Conservation (phyloP, 2,888 invertebrate species). For the Pilophorus perplexus region DNA sequence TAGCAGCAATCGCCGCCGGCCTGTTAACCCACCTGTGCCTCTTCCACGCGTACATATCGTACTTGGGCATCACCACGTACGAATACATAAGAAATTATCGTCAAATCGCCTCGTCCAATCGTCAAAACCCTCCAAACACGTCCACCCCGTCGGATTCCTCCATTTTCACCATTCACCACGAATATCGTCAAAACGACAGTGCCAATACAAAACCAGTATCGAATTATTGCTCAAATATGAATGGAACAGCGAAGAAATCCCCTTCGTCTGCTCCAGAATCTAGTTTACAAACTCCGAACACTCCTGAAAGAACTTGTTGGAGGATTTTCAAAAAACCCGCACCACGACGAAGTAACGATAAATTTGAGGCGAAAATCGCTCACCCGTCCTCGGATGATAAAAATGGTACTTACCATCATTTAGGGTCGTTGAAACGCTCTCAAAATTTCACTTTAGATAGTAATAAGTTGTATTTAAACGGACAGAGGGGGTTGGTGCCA, state of each 20-base stretch:
- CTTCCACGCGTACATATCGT: conserved; percentile 83
- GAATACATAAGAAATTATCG: conserved; percentile 68
- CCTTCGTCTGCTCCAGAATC: conserved; percentile 6
- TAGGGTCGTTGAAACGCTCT: conserved; percentile 40
- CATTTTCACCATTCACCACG: conserved; percentile 43
- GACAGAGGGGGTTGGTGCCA: conserved; percentile 32
- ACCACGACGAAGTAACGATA: conserved; percentile 19
- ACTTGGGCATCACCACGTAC: conserved; percentile 82
- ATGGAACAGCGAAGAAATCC: conserved; percentile 11
- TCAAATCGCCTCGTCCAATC: conserved; percentile 42
- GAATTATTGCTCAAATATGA: conserved; percentile 40
- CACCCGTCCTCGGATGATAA: conserved; percentile 28
- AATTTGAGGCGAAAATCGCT: conserved; percentile 13
- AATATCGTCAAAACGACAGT: conserved; percentile 30
- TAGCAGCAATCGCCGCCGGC: conserved; percentile 73
- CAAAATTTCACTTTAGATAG: conserved; percentile 41
- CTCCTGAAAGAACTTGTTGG: not conserved
- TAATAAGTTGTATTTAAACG: conserved; percentile 28
- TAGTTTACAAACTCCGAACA: conserved; percentile 2
- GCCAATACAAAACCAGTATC: conserved; percentile 30
- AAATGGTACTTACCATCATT: conserved; percentile 30
- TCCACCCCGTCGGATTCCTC: conserved; percentile 41
- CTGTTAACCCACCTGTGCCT: conserved; percentile 79
- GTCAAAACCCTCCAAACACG: conserved; percentile 32
- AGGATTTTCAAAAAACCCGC: conserved; percentile 1